A percentile compares a stretch with the other conserved stretches of the same genome.
Conservation (phyloP, 2,888 invertebrate species). For the Aricia artaxerxes region DNA sequence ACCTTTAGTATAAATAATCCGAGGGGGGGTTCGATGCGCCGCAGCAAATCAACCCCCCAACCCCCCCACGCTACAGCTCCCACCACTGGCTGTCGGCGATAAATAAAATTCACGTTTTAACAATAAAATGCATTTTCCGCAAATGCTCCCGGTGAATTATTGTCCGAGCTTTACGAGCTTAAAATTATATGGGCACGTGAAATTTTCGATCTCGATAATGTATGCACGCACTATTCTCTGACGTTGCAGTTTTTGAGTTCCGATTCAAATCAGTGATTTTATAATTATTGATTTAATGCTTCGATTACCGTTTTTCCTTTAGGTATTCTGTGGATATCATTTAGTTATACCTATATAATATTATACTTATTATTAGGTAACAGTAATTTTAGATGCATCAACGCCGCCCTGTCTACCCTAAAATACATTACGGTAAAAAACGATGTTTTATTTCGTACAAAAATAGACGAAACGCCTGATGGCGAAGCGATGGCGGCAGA, state of each 20-base stretch:
- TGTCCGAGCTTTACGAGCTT: conserved; percentile 78
- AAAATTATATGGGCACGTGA: conserved; percentile 80
- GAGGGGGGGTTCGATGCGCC: conserved; percentile 76
- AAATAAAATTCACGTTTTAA: conserved; percentile 82
- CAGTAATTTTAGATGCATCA: background rate
- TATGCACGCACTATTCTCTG: conserved; percentile 67
- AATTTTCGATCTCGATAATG: conserved; percentile 79
- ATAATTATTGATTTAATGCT: conserved; percentile 37
- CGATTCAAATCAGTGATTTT: conserved; percentile 44
- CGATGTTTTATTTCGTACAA: conserved; percentile 76
- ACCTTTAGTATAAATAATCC: conserved; percentile 80
- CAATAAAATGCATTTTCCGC: conserved; percentile 82
- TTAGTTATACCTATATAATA: no score
- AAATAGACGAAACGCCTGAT: conserved; percentile 78
- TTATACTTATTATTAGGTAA: background rate
- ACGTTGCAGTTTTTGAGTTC: conserved; percentile 48
- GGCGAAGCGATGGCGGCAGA: conserved; percentile 79
- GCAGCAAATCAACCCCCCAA: conserved; percentile 72
- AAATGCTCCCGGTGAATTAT: conserved; percentile 79
- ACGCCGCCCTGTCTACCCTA: conserved; percentile 49
- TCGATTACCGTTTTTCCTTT: background rate
- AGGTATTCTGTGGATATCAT: background rate
- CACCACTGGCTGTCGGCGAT: conserved; percentile 74
- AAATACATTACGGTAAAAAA: conserved; percentile 70
- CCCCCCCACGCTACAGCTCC: conserved; percentile 45